Percentiles rank a stretch among this genome's conserved stretches.
Conservation (phyloP, 2,888 invertebrate species). For the Synergus umbraculus region DNA sequence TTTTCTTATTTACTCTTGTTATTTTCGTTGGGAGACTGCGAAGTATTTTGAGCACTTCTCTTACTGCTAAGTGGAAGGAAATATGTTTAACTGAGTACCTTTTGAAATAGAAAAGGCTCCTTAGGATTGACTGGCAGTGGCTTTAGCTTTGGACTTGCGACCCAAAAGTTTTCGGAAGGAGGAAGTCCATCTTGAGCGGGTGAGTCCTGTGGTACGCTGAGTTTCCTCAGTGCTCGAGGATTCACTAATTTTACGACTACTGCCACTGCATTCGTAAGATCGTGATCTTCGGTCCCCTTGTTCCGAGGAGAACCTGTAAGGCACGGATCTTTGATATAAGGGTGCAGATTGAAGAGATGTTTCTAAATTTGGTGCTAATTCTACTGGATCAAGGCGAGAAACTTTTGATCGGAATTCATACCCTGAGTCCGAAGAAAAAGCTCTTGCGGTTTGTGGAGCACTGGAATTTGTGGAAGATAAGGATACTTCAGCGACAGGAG, state of each 20-base stretch:
- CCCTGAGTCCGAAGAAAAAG: slow-evolving; percentile 75
- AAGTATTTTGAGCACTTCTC: slow-evolving; percentile 4
- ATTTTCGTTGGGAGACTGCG: background rate
- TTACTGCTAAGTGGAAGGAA: slow-evolving; percentile 45
- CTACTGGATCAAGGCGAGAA: background rate
- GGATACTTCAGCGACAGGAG: slow-evolving; percentile 77
- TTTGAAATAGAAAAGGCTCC: slow-evolving; percentile 11
- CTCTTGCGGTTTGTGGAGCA: slow-evolving; percentile 70
- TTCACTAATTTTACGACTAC: slow-evolving; percentile 69
- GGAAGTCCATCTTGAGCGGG: slow-evolving; percentile 81
- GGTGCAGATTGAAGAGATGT: background rate
- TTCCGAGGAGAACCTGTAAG: slow-evolving; percentile 73
- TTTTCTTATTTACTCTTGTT: too few species aligned
- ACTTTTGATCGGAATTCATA: slow-evolving; percentile 50
- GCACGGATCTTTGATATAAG: background rate
- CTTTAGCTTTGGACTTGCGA: slow-evolving; percentile 69
- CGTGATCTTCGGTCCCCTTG: slow-evolving; percentile 73
- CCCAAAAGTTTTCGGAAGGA: slow-evolving; percentile 80
- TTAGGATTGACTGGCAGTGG: slow-evolving; percentile 59
- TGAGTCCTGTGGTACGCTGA: slow-evolving; percentile 69
- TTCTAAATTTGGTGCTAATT: background rate
- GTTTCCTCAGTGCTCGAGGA: slow-evolving; percentile 62
- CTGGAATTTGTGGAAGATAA: slow-evolving; percentile 70
- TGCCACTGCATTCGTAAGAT: slow-evolving; percentile 70
- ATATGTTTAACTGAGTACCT: background rate